Conservation (phyloP, 2,113 vertebrate species). For the Chaetorhynchus papuensis region DNA sequence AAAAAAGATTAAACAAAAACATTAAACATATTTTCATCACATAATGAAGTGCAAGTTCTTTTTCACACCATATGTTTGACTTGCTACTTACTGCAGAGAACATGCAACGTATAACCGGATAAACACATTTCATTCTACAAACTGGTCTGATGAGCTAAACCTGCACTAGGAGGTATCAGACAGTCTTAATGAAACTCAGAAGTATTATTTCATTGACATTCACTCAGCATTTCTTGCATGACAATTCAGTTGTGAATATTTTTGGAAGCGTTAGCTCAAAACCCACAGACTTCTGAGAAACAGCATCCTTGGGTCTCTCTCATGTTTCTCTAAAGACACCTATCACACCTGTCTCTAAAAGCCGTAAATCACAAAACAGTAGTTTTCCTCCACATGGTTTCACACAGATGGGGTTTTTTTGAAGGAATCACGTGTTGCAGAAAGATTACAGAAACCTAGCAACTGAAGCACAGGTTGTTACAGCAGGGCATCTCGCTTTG, state of each 20-base stretch:
- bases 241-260: neutral
- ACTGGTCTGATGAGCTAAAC: conserved; percentile 34
- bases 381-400: neutral
- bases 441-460: conserved; percentile 53
- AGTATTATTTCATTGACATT: neutral
- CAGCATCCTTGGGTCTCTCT: neutral
- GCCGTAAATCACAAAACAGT: neutral
- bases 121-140: conserved; percentile 14
- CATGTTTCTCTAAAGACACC: neutral
- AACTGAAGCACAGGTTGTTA: conserved; percentile 22
- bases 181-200: conserved; percentile 18
- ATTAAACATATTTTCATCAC: conserved; percentile 19
- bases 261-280: neutral
- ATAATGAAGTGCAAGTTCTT: neutral
- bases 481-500: conserved; percentile 5
- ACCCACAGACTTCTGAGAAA: neutral
- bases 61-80: conserved; percentile 29
- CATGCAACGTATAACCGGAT: neutral
- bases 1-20: conserved; percentile 28
- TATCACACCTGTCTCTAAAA: neutral
- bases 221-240: neutral
- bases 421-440: neutral
- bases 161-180: conserved; percentile 5
- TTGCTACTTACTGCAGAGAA: neutral
- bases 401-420: neutral